These are phyloP conservation scores for Pterocles burchelli DNA, from an alignment of 2,113 vertebrate genomes.

Conservation along the genomic window DNA sequence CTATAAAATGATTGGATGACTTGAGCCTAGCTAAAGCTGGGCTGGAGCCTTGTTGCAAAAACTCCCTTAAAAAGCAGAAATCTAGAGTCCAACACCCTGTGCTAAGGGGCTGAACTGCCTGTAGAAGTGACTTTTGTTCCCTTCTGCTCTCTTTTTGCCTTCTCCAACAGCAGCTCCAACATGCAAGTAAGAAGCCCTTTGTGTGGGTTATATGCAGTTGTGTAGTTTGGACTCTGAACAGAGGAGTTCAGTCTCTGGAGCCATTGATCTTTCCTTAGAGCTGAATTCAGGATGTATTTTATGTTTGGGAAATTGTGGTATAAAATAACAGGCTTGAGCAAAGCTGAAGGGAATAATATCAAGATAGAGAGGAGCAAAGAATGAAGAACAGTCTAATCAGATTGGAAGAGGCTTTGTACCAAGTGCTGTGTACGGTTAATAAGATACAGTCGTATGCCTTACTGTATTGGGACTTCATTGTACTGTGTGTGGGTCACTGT, in stretches of 20 bases:
- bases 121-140: neutral
- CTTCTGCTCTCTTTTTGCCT: neutral
- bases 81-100: neutral
- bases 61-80: neutral
- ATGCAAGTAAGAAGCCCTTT: accelerated
- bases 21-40: neutral
- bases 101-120: neutral
- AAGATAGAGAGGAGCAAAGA: neutral
- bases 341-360: neutral
- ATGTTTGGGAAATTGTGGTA: neutral
- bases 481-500: neutral
- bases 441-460: neutral
- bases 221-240: neutral
- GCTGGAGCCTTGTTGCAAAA: neutral
- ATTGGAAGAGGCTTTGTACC: neutral
- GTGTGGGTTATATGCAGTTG: neutral
- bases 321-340: neutral
- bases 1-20: neutral
- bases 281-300: neutral
- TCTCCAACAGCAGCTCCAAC: neutral
- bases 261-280: neutral
- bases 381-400: neutral
- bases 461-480: neutral
- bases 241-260: neutral
- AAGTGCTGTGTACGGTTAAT: neutral